Evolutionary conservation across 2,888 invertebrate genomes (phyloP).

Genomic region (Netelia fuscicornis): DNA sequence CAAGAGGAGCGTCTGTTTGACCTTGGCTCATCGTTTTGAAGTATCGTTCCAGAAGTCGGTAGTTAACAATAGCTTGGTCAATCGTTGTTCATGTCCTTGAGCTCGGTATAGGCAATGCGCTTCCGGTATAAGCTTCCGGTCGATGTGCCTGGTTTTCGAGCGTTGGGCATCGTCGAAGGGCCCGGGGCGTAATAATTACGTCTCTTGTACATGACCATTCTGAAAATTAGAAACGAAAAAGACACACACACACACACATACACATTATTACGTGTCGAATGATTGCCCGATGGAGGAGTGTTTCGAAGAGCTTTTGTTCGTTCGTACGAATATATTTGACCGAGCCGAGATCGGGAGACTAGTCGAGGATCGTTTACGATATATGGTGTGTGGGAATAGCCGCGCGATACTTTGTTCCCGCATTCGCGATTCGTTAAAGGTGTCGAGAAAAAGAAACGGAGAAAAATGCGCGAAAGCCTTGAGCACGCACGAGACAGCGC

Average conservation of each 20-base stretch:
- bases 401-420: too few relatives aligned
- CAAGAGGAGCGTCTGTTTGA: conserved; percentile 18
- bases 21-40: conserved; percentile 42
- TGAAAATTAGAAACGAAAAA: conserved; percentile 68
- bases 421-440: too few relatives aligned
- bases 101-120: conserved; percentile 82
- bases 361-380: too few relatives aligned
- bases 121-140: conserved; percentile 79
- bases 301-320: neutral
- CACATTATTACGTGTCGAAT: neutral
- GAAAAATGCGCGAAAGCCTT: too few relatives aligned
- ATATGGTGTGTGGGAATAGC: too few relatives aligned
- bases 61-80: conserved; percentile 73
- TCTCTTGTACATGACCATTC: conserved; percentile 82
- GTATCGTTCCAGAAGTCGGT: conserved; percentile 28
- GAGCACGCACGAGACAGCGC: too few relatives aligned
- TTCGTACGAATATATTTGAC: too few relatives aligned
- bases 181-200: conserved; percentile 80
- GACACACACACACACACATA: too few relatives aligned
- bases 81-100: conserved; percentile 83
- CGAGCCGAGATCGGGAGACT: too few relatives aligned
- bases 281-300: neutral
- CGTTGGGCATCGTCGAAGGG: conserved; percentile 78
- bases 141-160: conserved; percentile 61
- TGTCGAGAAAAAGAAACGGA: too few relatives aligned